Evolutionary conservation across 2,888 invertebrate genomes (phyloP).

Genomic region (Apamea sordens): DNA sequence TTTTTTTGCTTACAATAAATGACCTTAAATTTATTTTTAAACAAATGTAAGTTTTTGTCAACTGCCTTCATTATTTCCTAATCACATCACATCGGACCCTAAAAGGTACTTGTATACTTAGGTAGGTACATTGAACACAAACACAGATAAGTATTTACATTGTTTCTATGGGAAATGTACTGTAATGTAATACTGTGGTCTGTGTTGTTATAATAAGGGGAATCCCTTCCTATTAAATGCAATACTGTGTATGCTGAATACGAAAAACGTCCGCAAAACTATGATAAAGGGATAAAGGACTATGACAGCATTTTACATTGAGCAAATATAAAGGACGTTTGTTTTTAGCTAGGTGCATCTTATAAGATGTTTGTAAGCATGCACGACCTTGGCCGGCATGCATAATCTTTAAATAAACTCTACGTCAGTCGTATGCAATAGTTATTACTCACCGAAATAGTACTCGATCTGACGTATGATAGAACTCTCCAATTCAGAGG

Average conservation of each 20-base stretch:
- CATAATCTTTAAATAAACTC: conserved; percentile 39
- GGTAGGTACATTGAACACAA: background rate
- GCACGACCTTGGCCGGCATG: conserved; percentile 32
- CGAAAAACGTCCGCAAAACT: background rate
- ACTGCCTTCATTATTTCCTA: background rate
- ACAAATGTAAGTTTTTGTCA: background rate
- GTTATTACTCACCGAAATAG: conserved; percentile 88
- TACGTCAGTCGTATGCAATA: conserved; percentile 36
- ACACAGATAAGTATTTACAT: background rate
- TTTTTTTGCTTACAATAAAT: background rate
- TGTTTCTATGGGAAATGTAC: background rate
- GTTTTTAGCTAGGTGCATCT: background rate
- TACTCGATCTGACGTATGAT: conserved; percentile 93
- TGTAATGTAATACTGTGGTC: background rate
- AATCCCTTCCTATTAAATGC: background rate
- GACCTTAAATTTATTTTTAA: too few relatives aligned
- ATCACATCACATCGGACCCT: background rate
- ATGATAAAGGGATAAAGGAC: accelerated
- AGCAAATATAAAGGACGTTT: background rate
- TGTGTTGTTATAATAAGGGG: conserved; percentile 12
- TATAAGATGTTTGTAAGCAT: conserved; percentile 13
- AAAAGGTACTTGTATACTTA: background rate
- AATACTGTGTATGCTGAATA: background rate
- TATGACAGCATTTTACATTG: background rate
- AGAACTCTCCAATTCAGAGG: conserved; percentile 88